These are phyloP conservation scores for Pipa parva DNA, from an alignment of 2,113 vertebrate genomes.

Conservation along the genomic window DNA sequence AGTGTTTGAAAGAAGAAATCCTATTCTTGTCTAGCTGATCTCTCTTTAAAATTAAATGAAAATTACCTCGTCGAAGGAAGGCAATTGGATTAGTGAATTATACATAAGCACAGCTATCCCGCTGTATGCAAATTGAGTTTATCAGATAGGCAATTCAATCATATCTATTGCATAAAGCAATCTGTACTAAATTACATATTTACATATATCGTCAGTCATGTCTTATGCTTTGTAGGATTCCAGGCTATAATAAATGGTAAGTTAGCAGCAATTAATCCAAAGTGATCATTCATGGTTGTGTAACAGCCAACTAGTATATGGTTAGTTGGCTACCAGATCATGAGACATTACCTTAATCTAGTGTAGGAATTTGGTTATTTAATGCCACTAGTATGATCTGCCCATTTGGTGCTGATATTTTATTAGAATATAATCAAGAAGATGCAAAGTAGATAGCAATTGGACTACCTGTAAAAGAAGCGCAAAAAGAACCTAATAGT, in stretches of 20 bases:
- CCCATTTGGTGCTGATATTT: too few species aligned
- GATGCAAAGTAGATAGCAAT: too few species aligned
- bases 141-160: neutral
- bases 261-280: neutral
- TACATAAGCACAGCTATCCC: neutral
- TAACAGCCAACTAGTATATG: neutral
- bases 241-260: neutral
- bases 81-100: neutral
- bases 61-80: neutral
- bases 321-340: neutral
- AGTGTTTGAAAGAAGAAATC: neutral
- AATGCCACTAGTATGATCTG: too few species aligned
- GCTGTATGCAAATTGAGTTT: neutral
- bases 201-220: neutral
- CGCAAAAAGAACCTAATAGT: too few species aligned
- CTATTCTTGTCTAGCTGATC: neutral
- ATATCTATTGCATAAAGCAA: neutral
- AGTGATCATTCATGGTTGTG: neutral
- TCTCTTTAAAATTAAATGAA: neutral
- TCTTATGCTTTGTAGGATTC: neutral
- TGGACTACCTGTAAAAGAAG: too few species aligned
- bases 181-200: constrained; percentile 1
- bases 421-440: too few species aligned
- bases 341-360: too few species aligned
- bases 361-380: too few species aligned